Percentiles rank a stretch among this genome's conserved stretches.
These are phyloP conservation scores for Willisornis vidua DNA, from an alignment of 2,113 vertebrate species.

Conservation along the genomic window DNA sequence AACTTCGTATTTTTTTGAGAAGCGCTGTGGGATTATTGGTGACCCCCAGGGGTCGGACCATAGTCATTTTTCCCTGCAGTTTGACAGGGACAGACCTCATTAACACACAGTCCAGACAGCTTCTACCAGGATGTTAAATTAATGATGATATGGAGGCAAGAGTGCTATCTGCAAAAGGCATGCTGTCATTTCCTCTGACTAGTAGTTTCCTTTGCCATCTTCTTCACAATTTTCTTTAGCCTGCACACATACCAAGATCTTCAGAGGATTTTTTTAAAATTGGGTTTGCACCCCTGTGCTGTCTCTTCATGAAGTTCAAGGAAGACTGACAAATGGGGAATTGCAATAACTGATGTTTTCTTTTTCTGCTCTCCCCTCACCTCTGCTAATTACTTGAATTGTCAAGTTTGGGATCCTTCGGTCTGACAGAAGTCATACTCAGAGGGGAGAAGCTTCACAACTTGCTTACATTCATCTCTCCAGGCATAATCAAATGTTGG, in stretches of 20 bases:
- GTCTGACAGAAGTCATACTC: not conserved
- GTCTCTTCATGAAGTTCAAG: not conserved
- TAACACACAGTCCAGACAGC: not conserved
- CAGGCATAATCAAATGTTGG: not conserved
- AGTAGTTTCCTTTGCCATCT: not conserved
- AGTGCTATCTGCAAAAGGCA: not conserved
- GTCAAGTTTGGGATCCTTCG: slow-evolving; percentile 7
- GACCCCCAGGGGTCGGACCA: not conserved
- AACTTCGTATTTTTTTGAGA: not conserved
- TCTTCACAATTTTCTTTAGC: not conserved
- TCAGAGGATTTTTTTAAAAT: not conserved
- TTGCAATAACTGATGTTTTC: not conserved
- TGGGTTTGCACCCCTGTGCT: not conserved
- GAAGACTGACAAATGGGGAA: not conserved
- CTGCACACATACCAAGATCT: accelerated
- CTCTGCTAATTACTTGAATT: slow-evolving; percentile 4
- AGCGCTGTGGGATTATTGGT: not conserved
- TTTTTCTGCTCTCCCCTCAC: not conserved
- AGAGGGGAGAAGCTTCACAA: not conserved
- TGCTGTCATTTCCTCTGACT: slow-evolving; percentile 7
- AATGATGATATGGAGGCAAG: not conserved
- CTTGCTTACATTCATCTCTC: not conserved
- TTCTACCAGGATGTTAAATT: slow-evolving; percentile 19
- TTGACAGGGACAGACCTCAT: slow-evolving; percentile 14
- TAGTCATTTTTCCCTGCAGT: slow-evolving; percentile 5